Evolutionary conservation across 1,140 invertebrate species (phyloP).

Genomic region (Nephotettix cincticeps): DNA sequence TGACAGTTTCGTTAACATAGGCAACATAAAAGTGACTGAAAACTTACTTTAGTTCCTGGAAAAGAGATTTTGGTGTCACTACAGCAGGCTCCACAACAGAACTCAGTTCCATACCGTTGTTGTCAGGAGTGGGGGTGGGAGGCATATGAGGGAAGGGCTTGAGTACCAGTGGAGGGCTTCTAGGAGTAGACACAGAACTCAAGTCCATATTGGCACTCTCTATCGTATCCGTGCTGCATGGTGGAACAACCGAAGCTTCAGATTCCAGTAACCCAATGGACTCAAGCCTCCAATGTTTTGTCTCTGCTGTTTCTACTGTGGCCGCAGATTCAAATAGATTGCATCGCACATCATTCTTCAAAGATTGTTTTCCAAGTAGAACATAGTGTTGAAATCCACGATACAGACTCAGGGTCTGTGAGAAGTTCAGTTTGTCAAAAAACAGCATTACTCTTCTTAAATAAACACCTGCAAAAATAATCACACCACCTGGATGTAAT

Average conservation of each 20-base stretch:
- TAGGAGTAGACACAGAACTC: not conserved
- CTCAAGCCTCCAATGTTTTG: constrained; percentile 47
- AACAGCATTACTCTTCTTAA: constrained; percentile 75
- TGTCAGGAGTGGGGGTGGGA: not conserved
- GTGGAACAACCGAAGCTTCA: not conserved
- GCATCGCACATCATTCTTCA: constrained; percentile 8
- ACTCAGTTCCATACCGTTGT: not conserved
- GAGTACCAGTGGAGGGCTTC: not conserved
- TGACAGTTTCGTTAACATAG: too few species aligned
- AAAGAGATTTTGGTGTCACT: not conserved
- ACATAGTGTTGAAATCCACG: constrained; percentile 65
- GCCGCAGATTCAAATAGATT: not conserved
- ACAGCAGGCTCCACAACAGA: not conserved
- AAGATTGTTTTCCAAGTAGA: constrained; percentile 48
- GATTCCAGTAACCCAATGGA: constrained; percentile 47
- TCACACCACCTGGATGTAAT: too few species aligned
- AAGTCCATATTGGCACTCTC: constrained; percentile 45
- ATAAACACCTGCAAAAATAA: constrained; percentile 69
- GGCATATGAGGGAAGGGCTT: not conserved
- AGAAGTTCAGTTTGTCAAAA: constrained; percentile 80
- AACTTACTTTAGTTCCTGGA: not conserved
- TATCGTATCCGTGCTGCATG: not conserved
- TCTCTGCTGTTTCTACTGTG: constrained; percentile 31
- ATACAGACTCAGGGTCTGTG: constrained; percentile 69
- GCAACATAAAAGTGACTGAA: too few species aligned